A percentile compares a stretch with the other conserved stretches of the same genome.
These are phyloP conservation scores for Peromyscus maniculatus DNA, from an alignment of 2,113 vertebrate genomes.

Conservation along the genomic window DNA sequence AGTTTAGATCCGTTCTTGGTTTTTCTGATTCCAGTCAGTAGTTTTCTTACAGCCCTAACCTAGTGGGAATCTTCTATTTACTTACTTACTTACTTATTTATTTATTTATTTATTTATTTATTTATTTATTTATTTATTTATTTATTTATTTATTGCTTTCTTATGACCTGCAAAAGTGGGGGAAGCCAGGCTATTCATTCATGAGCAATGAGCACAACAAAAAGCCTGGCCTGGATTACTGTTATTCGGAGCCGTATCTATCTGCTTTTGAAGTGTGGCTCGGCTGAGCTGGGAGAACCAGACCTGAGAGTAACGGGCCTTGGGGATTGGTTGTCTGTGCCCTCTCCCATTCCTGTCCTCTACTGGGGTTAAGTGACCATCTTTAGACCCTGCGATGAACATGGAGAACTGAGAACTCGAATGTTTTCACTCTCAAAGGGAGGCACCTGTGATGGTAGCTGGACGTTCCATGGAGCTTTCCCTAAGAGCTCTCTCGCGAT, in stretches of 20 bases:
- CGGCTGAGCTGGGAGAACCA: not conserved
- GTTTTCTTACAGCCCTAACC: conserved; percentile 55
- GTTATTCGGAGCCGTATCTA: not conserved
- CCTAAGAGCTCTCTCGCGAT: not conserved
- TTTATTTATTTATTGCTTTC: not conserved
- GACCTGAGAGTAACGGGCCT: not conserved
- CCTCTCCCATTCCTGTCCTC: not conserved
- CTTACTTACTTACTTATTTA: conserved; percentile 10
- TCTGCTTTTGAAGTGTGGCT: not conserved
- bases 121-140: conserved; percentile 14
- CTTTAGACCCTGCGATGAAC: not conserved
- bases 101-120: not conserved
- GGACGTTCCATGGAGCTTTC: not conserved
- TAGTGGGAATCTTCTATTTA: conserved; percentile 13
- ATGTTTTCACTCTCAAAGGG: conserved; percentile 2
- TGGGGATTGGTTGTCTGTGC: not conserved
- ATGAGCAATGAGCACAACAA: conserved; percentile 26
- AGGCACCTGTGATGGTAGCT: not conserved
- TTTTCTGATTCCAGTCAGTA: not conserved
- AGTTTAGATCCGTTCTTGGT: conserved; percentile 18
- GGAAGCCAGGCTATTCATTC: conserved; percentile 47
- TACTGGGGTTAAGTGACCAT: not conserved
- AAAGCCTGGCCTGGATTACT: conserved; percentile 43
- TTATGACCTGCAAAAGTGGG: not conserved
- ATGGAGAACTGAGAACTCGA: not conserved